These are phyloP conservation scores for Nerophis lumbriciformis DNA, from an alignment of 2,113 vertebrate species.

Conservation along the genomic window DNA sequence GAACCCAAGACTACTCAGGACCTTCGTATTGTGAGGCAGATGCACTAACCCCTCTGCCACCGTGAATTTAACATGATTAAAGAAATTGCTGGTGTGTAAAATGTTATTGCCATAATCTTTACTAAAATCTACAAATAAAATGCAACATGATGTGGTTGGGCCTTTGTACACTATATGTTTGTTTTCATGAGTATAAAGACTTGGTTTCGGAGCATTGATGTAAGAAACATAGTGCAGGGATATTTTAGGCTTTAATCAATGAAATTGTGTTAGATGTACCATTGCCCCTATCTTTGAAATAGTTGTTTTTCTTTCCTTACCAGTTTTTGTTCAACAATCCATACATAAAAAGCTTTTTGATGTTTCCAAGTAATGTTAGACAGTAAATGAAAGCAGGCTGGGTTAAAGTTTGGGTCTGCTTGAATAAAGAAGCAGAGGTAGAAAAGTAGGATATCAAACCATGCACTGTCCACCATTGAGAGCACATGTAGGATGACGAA, in stretches of 20 bases:
- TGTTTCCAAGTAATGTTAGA: constrained; percentile 48
- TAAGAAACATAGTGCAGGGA: background rate
- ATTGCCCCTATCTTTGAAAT: constrained; percentile 34
- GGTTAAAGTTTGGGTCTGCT: too few species aligned
- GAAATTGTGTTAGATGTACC: background rate
- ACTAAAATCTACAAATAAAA: background rate
- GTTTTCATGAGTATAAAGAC: background rate
- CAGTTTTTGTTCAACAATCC: constrained; percentile 37
- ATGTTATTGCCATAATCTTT: background rate
- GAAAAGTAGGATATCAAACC: constrained; percentile 33
- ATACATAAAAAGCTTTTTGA: constrained; percentile 38
- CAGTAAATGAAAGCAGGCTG: constrained; percentile 59
- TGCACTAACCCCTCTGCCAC: too few species aligned
- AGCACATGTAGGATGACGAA: constrained; percentile 76
- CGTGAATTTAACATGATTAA: too few species aligned
- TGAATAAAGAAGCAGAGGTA: constrained; percentile 23
- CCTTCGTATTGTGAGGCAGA: too few species aligned
- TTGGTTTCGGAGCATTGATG: background rate
- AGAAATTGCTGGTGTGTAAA: too few species aligned
- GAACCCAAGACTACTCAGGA: too few species aligned
- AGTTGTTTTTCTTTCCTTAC: constrained; percentile 37
- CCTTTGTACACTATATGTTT: background rate
- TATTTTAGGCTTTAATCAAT: background rate
- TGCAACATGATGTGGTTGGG: background rate
- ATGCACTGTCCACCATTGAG: constrained; percentile 60